Base-by-base conservation (phyloP, 2,888 invertebrate genomes). In the Spisula solida region DNA sequence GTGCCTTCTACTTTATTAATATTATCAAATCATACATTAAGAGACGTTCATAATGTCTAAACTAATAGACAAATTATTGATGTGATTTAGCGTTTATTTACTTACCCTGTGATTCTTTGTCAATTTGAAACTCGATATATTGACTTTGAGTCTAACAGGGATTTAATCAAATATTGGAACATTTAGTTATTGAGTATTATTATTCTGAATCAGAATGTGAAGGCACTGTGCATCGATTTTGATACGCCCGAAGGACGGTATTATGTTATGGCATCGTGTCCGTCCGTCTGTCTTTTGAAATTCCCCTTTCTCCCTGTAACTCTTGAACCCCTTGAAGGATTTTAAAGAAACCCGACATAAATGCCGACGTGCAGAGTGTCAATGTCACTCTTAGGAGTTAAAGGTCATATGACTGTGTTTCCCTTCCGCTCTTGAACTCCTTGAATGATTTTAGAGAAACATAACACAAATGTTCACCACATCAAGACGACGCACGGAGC, bases 51-150 rank as follows among this genome's bases (percentile, higher is more conserved):
- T 10, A 66, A 5, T 25, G 60, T 25, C 5, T 25, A 66, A 66
- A 25, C n/a, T 6, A 66, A n/a, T 25, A 25, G 60, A 66, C n/a
- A 4, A n/a, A n/a, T 1, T 66, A 66, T 66, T 66, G 60, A 25
- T 66, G 60, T 1, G 8, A 10, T 66, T 25, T 6, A 4, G 60
- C 25, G 25, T 66, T 66, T 66, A 66, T 66, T 66, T 66, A 66
- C 25, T 25, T 25, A 66, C 10, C 25, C 25, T 25, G 25, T 20
- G 10, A 25, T 66, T 66, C 10, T 25, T 25, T 66, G n/a, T n/a
- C n/a, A 66, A 66, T 66, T 25, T n/a, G 60, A 66, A 56, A 66
- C 60, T 66, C 25, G 60, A 25, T 25, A 25, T 66, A 66, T 66
- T 25, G 60, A 66, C n/a, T 25, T 5, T 0, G 25, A 12, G 60